Conservation (phyloP, 2,113 vertebrate species). For the Strix uralensis region DNA sequence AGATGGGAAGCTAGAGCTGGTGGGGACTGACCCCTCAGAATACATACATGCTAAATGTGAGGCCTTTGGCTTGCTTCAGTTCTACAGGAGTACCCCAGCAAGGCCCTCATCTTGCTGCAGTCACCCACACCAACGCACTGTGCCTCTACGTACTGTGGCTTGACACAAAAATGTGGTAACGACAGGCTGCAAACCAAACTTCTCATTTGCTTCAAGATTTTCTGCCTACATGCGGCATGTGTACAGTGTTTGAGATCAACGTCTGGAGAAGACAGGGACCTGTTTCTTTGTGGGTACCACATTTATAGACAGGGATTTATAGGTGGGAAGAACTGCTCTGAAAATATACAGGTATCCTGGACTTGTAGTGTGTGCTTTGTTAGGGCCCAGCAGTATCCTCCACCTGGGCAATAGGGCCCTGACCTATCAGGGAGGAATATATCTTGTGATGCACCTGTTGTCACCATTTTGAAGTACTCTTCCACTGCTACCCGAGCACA, state of each 20-base stretch:
- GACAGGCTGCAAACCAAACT: neutral
- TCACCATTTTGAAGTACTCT: neutral
- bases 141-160: neutral
- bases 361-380: neutral
- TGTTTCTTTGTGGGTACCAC: neutral
- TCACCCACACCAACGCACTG: fast-evolving
- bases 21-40: neutral
- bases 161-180: neutral
- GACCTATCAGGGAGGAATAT: neutral
- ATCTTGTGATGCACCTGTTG: neutral
- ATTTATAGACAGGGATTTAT: neutral
- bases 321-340: neutral
- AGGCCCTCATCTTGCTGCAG: neutral
- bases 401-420: neutral
- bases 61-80: neutral
- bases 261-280: neutral
- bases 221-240: neutral
- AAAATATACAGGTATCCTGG: neutral
- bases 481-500: neutral
- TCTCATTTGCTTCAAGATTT: neutral
- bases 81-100: neutral
- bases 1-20: neutral
- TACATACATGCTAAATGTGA: neutral
- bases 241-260: neutral
- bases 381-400: neutral